phyloP scores from a whole-genome alignment of 1,140 invertebrate species.

The Adelges cooleyi region DNA sequence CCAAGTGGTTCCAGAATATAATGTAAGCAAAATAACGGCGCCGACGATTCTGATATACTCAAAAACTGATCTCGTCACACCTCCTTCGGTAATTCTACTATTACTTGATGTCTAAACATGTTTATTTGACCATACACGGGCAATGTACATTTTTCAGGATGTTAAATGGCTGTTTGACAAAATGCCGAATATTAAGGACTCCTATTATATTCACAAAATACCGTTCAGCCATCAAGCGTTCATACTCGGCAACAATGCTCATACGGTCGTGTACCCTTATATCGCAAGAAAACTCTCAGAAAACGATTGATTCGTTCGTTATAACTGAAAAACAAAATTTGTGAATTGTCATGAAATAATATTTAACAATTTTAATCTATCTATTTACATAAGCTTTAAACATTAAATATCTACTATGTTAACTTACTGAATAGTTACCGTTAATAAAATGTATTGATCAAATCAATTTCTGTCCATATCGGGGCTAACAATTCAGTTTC shows the following conservation, averaged over 20 bases:
- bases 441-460: no score
- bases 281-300: neutral
- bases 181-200: neutral
- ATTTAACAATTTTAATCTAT: no score
- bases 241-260: neutral
- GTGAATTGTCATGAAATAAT: no score
- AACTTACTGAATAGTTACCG: no score
- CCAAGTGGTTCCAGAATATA: constrained; percentile 44
- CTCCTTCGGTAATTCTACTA: neutral
- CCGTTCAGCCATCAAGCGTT: constrained; percentile 10
- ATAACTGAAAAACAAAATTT: no score
- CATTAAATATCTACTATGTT: no score
- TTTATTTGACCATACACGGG: no score
- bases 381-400: no score
- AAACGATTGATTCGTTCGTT: no score
- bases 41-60: constrained; percentile 57
- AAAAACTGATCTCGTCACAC: neutral
- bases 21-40: constrained; percentile 46
- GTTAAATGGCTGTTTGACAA: constrained; percentile 8
- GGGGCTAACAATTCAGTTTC: no score
- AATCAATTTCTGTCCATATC: no score
- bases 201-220: neutral
- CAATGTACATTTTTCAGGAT: constrained; percentile 2
- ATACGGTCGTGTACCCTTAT: neutral
- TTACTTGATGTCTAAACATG: no score